Evolutionary conservation across 2,888 invertebrate species (phyloP).

Genomic region (Callimorpha dominula): DNA sequence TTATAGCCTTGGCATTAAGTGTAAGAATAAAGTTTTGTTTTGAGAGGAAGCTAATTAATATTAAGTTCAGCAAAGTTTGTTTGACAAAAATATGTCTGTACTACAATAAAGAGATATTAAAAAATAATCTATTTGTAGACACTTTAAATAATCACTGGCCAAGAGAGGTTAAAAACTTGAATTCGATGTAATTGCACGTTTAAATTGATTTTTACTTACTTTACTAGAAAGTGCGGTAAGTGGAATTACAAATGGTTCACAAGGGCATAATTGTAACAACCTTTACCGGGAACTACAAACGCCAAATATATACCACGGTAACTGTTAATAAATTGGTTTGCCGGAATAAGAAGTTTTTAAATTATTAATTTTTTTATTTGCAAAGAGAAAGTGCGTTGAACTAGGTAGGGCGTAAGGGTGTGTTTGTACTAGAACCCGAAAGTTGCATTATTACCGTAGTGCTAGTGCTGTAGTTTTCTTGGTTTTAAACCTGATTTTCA

Average conservation of each 20-base stretch:
- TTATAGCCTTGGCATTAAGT: too few relatives aligned
- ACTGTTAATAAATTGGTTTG: background rate
- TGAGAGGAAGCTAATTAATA: too few relatives aligned
- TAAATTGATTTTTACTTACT: conserved; percentile 37
- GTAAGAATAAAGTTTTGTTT: too few relatives aligned
- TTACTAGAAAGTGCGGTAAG: conserved; percentile 25
- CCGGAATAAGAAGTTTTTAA: background rate
- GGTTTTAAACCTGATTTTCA: too few relatives aligned
- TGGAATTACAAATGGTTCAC: conserved; percentile 39
- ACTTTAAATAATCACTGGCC: conserved; percentile 20
- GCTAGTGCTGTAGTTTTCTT: too few relatives aligned
- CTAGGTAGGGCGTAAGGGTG: background rate
- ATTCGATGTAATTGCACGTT: conserved; percentile 38
- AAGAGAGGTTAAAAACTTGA: conserved; percentile 19
- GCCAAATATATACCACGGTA: conserved; percentile 7
- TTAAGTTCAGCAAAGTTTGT: too few relatives aligned
- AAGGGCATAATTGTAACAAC: conserved; percentile 32
- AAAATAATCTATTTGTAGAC: background rate
- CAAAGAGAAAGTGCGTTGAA: background rate
- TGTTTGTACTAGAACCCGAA: too few relatives aligned
- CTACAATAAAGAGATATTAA: too few relatives aligned
- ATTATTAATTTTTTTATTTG: background rate
- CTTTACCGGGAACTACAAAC: conserved; percentile 38
- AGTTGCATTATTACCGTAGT: too few relatives aligned
- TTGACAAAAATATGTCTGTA: too few relatives aligned